phyloP scores from a whole-genome alignment of 2,888 invertebrate species.

The Furcula furcula region DNA sequence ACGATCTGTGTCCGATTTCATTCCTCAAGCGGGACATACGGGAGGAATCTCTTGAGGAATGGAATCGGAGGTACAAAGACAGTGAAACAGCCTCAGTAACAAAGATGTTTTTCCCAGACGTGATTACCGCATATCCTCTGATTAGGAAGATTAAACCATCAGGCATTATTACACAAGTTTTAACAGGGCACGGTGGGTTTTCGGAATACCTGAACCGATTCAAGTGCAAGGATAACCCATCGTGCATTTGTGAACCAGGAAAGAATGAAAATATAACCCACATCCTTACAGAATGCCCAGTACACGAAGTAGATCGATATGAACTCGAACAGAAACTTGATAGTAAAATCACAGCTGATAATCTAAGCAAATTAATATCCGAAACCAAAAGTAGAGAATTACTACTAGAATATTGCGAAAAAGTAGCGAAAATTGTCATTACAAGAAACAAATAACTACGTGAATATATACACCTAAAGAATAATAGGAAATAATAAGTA shows the following conservation, averaged over 20 bases:
- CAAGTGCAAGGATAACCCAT: slow-evolving; percentile 7
- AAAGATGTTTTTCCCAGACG: neutral
- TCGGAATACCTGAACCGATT: slow-evolving; percentile 5
- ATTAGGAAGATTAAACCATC: neutral
- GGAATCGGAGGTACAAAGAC: neutral
- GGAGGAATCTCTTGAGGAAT: neutral
- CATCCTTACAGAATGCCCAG: neutral
- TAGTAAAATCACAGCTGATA: neutral
- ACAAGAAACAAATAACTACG: neutral
- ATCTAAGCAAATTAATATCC: neutral
- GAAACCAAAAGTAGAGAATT: neutral
- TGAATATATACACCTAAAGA: no score
- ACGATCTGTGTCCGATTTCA: slow-evolving; percentile 11
- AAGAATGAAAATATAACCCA: neutral
- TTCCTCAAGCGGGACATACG: slow-evolving; percentile 12
- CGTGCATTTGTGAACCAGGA: slow-evolving; percentile 7
- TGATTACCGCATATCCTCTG: neutral
- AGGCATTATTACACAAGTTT: neutral
- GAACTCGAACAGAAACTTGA: neutral
- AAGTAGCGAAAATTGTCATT: neutral
- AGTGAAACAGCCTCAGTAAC: neutral
- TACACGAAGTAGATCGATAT: neutral
- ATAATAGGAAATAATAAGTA: no score
- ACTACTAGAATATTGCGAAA: neutral
- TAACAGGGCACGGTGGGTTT: slow-evolving; percentile 4